Evolutionary conservation across 2,113 vertebrate genomes (phyloP).

Genomic region (Tachycineta bicolor): DNA sequence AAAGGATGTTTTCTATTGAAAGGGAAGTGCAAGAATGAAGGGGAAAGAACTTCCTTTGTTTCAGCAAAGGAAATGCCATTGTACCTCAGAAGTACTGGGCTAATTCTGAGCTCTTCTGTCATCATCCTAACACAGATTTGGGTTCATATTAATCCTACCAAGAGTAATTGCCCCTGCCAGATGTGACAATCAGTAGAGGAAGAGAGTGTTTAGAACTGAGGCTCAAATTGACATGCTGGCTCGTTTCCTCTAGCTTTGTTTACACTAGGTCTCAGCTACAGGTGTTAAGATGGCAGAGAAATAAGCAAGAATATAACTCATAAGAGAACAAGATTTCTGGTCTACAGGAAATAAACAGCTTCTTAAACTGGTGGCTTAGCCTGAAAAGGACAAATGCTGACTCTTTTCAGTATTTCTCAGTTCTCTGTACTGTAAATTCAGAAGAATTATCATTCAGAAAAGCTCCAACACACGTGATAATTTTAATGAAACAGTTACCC

Average conservation of each 20-base stretch:
- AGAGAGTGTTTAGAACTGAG: background rate
- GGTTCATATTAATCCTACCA: background rate
- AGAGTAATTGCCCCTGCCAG: background rate
- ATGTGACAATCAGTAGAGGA: background rate
- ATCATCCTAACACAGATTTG: background rate
- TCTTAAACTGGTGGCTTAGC: background rate
- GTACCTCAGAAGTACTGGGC: background rate
- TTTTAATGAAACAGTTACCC: background rate
- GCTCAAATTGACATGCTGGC: background rate
- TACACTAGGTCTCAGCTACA: background rate
- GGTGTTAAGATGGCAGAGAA: constrained; percentile 35
- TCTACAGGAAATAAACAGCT: constrained; percentile 14
- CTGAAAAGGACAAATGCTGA: background rate
- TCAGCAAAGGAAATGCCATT: constrained; percentile 49
- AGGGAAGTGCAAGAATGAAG: constrained; percentile 45
- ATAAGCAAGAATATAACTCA: background rate
- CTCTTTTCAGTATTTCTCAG: background rate
- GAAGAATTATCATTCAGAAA: background rate
- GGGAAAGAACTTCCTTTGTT: constrained; percentile 49
- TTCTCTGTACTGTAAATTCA: background rate
- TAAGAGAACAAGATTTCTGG: constrained; percentile 1
- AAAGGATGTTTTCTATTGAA: constrained; percentile 45
- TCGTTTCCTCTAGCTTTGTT: constrained; percentile 5
- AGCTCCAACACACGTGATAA: background rate
- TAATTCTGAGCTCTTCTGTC: background rate